phyloP scores from a whole-genome alignment of 2,797 vertebrate species.

The Rhinichthys osculus region DNA sequence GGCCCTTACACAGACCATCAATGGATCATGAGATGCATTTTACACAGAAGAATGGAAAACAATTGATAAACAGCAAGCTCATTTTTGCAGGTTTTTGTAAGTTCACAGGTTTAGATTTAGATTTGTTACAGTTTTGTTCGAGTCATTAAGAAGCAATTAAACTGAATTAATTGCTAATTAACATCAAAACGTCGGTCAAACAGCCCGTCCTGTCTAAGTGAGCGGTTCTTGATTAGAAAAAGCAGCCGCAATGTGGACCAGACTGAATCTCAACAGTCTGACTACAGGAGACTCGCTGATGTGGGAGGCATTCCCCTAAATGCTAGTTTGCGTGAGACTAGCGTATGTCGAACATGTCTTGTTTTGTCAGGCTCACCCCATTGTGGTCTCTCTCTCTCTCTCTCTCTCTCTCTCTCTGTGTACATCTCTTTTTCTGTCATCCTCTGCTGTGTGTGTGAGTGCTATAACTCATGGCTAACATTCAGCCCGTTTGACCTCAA shows the following conservation, averaged over 20 bases:
- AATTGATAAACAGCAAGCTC: neutral
- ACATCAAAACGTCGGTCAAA: neutral
- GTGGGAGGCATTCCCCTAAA: constrained; percentile 26
- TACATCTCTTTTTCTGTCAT: constrained; percentile 26
- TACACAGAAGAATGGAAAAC: neutral
- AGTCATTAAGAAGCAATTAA: no score
- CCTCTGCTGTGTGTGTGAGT: neutral
- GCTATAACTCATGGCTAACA: neutral
- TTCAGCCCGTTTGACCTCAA: constrained; percentile 7
- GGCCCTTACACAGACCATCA: no score
- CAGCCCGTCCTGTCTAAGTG: no score
- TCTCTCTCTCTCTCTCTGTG: neutral
- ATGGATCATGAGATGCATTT: neutral
- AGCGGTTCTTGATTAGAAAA: neutral
- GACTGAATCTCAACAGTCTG: neutral
- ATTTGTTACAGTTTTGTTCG: neutral
- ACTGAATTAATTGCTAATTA: neutral
- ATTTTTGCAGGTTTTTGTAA: neutral
- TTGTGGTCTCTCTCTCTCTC: constrained; percentile 26
- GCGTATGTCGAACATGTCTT: constrained; percentile 35
- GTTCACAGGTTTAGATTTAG: neutral
- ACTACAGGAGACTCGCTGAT: neutral
- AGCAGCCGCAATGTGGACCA: neutral
- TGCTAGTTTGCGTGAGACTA: constrained; percentile 26
- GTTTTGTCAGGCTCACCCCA: constrained; percentile 25